Evolutionary conservation across 2,888 invertebrate genomes (phyloP), one percentile per base, ranked within the genome.

Genomic region (Calameuta pallipes): DNA sequence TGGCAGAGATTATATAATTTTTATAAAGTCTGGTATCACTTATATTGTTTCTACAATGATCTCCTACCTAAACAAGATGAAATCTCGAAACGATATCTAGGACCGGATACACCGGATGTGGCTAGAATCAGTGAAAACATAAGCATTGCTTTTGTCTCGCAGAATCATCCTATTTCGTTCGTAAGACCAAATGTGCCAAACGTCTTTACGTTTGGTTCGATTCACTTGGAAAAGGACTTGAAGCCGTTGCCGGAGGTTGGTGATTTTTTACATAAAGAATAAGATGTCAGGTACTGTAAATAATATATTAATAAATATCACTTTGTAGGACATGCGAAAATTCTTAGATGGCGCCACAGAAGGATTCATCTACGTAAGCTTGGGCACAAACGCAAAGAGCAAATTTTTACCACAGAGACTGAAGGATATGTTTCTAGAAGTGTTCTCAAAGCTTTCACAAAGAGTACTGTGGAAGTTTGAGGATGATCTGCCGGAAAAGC

Each of bases 381-480:
- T 93, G 73, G 93, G 93, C 75, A 92, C 92, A 75, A 92, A 93
- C 78, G 86, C 93, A 11, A 89, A 91, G 78, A 92, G 92, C 77
- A 89, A 91, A 31, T 91, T 91, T 70, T 90, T 93, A 89, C 91
- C 93, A 0, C 80, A 83, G 4, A 88, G 91, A 23, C 92, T 91
- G 77, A 80, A 91, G 11, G 80, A 88, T 33, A 85, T 91, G 30
- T 92, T 93, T 76, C 82, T 93, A 0, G 86, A 89, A 11, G 92
- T 92, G 1, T 92, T 93, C 76, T 86, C 88, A 0, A 87, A 89
- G 31, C 81, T 93, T 41, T 90, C 91, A 78, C 92, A 92, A 80
- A 87, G 90, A 12, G 89, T 93, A 1, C 80, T 93, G 0, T 93
- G 93, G 92, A 93, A 93, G 83, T 93, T 92, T 87, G 93, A 93